Evolutionary conservation across 1,140 invertebrate genomes (phyloP), one percentile per base, ranked within the genome.

Genomic region (Hirudo medicinalis): DNA sequence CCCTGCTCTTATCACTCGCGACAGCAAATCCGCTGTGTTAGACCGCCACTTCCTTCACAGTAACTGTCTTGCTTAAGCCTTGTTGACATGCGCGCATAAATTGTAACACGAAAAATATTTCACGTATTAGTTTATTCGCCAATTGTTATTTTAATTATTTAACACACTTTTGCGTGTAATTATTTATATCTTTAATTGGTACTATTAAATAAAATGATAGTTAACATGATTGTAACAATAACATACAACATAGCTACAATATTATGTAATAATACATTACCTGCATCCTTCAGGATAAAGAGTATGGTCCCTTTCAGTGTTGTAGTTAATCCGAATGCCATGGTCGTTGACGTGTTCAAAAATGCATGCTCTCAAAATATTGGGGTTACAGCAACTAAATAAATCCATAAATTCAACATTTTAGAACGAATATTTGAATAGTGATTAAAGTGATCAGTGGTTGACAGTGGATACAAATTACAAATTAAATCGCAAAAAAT

Each of bases 331-430:
- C 11, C 29, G 57, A 63, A 25, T 25, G 19, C 29, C 29, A 15
- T 63, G 6, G 57, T 63, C 57, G 57, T 63, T 22, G 29, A 63
- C 19, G 29, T 63, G 57, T 32, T 22, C 29, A 32, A 63, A 63
- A 25, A 63, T 63, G 20, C 57, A 63, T 11, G 57, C 3, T 32
- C 57, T 63, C 57, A 25, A 13, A 32, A 32, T 32, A 32, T 63
- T 25, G 3, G 19, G 9, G 57, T 15, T 63, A 32, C 57, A 63
- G 29, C 57, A 63, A 32, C 57, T 63, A n/a, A 20, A n/a, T 19
- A 63, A 63, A 63, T 63, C 19, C 22, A 63, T 63, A 22, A 8
- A 63, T 63, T 63, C 15, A n/a, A n/a, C n/a, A n/a, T n/a, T n/a
- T n/a, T n/a, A n/a, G n/a, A n/a, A n/a, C n/a, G n/a, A n/a, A n/a